phyloP scores from a whole-genome alignment of 2,888 invertebrate genomes.

The Pachliopta kotzebuea region DNA sequence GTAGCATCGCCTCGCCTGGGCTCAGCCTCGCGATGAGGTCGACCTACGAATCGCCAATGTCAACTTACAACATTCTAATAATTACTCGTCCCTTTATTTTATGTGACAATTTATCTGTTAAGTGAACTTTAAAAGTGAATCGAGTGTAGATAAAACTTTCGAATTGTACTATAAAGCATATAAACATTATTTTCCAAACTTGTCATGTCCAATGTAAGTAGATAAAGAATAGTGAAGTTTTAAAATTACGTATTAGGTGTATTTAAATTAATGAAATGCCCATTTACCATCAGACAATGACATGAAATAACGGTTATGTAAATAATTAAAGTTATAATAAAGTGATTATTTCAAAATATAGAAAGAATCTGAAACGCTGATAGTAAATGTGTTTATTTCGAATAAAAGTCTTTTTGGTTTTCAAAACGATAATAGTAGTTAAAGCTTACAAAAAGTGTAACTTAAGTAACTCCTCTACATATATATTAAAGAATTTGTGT shows the following conservation, averaged over 20 bases:
- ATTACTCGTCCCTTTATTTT: conserved; percentile 22
- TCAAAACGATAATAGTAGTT: conserved; percentile 10
- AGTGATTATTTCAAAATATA: conserved; percentile 7
- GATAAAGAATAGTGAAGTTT: conserved; percentile 53
- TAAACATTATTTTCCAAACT: conserved; percentile 62
- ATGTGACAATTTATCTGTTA: conserved; percentile 21
- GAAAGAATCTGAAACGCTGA: conserved; percentile 1
- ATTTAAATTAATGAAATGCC: conserved; percentile 46
- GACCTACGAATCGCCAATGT: conserved; percentile 7
- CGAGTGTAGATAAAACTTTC: conserved; percentile 28
- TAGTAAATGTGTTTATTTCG: conserved; percentile 1
- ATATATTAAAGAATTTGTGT: conserved; percentile 51
- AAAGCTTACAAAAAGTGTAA: conserved; percentile 20
- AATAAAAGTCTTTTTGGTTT: conserved; percentile 2
- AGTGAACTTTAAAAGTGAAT: conserved; percentile 31
- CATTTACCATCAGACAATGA: conserved; percentile 36
- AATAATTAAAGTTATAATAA: conserved; percentile 17
- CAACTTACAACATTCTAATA: conserved; percentile 9
- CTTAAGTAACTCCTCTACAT: conserved; percentile 30
- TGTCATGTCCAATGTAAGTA: conserved; percentile 65
- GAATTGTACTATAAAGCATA: conserved; percentile 11
- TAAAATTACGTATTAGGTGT: conserved; percentile 48
- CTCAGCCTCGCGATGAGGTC: conserved; percentile 16
- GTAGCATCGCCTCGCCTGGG: conserved; percentile 37
- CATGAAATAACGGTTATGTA: conserved; percentile 20